Evolutionary conservation across 2,888 invertebrate species (phyloP), one percentile per base, ranked within the genome.

Genomic region (Macropis europaea): DNA sequence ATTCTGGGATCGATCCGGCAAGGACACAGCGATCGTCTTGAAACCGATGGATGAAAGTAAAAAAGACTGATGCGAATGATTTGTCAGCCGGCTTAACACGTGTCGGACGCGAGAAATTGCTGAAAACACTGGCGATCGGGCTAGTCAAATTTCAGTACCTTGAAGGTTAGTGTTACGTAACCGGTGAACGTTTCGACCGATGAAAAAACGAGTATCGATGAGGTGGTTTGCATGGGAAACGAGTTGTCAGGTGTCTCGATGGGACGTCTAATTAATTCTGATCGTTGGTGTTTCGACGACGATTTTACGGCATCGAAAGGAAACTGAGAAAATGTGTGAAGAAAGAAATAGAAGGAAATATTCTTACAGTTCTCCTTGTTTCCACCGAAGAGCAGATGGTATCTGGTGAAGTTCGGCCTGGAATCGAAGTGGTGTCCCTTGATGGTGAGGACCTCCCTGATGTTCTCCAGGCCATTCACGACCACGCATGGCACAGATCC

Each of bases 351-450:
- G n/a, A 11, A 15, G 36, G 42, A 54, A 52, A 45, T 26, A 40
- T 43, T 76, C 94, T 94, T 91, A 94, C 94, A 94, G 85, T 94
- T 93, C 82, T 94, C 92, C 84, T 93, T 93, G 86, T 93, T 91
- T 38, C 93, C 94, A 61, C 92, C 91, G 88, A 94, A 94, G 17
- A 94, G 91, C 48, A 91, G 89, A 72, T 92, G 91, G 87, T 93
- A 94, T 73, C 94, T 90, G 57, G 90, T 84, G 84, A 94, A 94
- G 86, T 93, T 92, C 0, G 94, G 94, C 53, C 94, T 90, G 73
- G 93, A 92, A 79, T 93, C 93, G 82, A 94, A 94, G 71, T 92
- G 92, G 30, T 92, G 90, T 4, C 93, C 93, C 75, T 93, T 93
- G 52, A 90, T 89, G 73, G 92, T 90, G 53, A 93, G 89, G 15